Percentiles rank a stretch among this genome's conserved stretches.
Conservation (phyloP, 2,113 vertebrate species). For the Megalops atlanticus region DNA sequence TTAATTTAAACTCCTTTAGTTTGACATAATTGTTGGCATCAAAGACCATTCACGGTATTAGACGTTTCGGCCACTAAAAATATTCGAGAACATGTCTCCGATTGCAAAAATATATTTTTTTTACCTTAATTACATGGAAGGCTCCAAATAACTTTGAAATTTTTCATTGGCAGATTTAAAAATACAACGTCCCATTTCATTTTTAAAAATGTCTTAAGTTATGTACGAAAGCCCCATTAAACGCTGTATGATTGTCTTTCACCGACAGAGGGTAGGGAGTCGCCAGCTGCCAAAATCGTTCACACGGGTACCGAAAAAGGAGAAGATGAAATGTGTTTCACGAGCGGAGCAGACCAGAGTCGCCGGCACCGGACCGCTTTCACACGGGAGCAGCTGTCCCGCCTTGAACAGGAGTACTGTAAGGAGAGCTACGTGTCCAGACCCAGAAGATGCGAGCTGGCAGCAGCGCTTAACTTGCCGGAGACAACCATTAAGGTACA, state of each 20-base stretch:
- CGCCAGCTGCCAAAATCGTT: slow-evolving; percentile 40
- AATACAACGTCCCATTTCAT: too few relatives aligned
- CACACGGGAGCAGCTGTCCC: slow-evolving; percentile 60
- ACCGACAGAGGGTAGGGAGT: slow-evolving; percentile 57
- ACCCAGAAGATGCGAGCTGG: slow-evolving; percentile 63
- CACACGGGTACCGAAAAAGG: slow-evolving; percentile 40
- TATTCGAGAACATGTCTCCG: too few relatives aligned
- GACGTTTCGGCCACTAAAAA: too few relatives aligned
- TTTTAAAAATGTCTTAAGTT: too few relatives aligned
- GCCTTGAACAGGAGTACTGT: slow-evolving; percentile 65
- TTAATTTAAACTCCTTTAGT: too few relatives aligned
- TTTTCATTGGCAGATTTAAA: too few relatives aligned
- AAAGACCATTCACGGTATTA: too few relatives aligned
- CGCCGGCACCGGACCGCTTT: slow-evolving; percentile 67
- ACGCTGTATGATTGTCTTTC: slow-evolving; percentile 24
- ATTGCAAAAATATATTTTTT: too few relatives aligned
- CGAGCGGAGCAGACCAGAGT: slow-evolving; percentile 58
- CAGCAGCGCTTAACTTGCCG: slow-evolving; percentile 58
- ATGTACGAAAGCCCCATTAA: too few relatives aligned
- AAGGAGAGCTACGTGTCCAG: slow-evolving; percentile 69
- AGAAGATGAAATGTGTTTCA: slow-evolving; percentile 48
- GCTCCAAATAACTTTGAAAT: too few relatives aligned
- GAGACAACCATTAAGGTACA: slow-evolving; percentile 65
- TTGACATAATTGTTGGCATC: too few relatives aligned
- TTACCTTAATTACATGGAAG: too few relatives aligned